Base-by-base conservation (phyloP, 2,888 invertebrate species). In the Myopa testacea region DNA sequence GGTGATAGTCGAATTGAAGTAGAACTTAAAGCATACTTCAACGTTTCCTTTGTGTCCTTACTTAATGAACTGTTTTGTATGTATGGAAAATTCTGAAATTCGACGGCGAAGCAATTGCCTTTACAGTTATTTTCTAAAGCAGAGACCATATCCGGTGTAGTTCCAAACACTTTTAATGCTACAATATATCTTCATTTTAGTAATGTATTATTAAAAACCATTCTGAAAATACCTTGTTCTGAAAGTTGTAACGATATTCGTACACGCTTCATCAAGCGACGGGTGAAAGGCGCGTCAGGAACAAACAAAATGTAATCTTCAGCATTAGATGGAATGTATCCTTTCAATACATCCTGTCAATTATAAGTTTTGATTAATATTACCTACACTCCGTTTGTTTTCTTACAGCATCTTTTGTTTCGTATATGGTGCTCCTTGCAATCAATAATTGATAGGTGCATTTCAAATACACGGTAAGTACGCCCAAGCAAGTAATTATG, bases 1-100 rank as follows among this genome's bases (percentile, higher is more conserved):
- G 91, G 91, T 7, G 86, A 84, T 77, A 89, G 88, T 1, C 86
- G 81, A 4, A 84, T 82, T 16, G 82, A 81, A 62, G 89, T 89
- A 78, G 91, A 90, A 4, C 91, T 89, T 34, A 92, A 88, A 0
- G 90, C 90, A 84, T 92, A 92, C 55, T 87, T 85, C 4, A 91
- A 83, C 3, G 81, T 85, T 0, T 85, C 79, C 1, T 40, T 50
- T 0, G 80, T 81, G 5, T 3, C 19, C 3, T 7, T 3, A 37
- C 12, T 74, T 38, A 14, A 6, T 14, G 37, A 37, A 34, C 14
- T 8, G 8, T 26, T 10, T 34, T 26, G 10, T 74, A 69, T 63
- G 4, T 78, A 73, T 0, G 86, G 83, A 60, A 85, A 79, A 10
- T 82, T 63, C 26, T 84, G 68, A 71, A 86, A 87, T 73, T 82